Evolutionary conservation across 64 coral and sea anemone species (phyloP).

Genomic region (Trachythela sp.): DNA sequence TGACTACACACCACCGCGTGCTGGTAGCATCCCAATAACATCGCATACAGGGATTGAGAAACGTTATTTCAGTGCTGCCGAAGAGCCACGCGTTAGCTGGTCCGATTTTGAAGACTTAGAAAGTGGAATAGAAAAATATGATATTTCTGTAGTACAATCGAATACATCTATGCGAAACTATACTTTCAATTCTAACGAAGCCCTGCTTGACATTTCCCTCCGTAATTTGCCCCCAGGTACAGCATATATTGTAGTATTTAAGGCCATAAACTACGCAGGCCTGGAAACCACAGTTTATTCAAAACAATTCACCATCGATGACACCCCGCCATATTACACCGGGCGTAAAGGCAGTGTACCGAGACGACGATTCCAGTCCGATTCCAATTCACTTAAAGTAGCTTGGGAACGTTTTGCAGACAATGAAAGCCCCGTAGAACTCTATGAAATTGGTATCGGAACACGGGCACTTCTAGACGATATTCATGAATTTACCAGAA

Average conservation of each 20-base stretch:
- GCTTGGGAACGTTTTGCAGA: background rate
- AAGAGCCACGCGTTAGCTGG: background rate
- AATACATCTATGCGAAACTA: too few species aligned
- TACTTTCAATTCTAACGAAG: background rate
- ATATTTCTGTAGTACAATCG: background rate
- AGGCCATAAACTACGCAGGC: background rate
- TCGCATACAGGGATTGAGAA: background rate
- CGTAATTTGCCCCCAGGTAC: background rate
- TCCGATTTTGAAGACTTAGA: conserved; percentile 38
- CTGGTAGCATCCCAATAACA: conserved; percentile 53
- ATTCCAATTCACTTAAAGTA: background rate
- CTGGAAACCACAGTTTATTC: background rate
- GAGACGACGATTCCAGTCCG: background rate
- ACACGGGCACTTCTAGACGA: background rate
- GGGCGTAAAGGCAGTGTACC: background rate
- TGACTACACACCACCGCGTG: conserved; percentile 56
- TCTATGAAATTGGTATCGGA: background rate
- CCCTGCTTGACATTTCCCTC: background rate
- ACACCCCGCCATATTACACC: background rate
- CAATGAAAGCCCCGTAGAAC: background rate
- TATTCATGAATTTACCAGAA: background rate
- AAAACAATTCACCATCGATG: background rate
- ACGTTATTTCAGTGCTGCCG: background rate
- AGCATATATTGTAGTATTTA: background rate
- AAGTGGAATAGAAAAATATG: conserved; percentile 11